Evolutionary conservation across 1,140 invertebrate genomes (phyloP), one percentile per base, ranked within the genome.

Genomic region (Oreohelix idahoensis): DNA sequence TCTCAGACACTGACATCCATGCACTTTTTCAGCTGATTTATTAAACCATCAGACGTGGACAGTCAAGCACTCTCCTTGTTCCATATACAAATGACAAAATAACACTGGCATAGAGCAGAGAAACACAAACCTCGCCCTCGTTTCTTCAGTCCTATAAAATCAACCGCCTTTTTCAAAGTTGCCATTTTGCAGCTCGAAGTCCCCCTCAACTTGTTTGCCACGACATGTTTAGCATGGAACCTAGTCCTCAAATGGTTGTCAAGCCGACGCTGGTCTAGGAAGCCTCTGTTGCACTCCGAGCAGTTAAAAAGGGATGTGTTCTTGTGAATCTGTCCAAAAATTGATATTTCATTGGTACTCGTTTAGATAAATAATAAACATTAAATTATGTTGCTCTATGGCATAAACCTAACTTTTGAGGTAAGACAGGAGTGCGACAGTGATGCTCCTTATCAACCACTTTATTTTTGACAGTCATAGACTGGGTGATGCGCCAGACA

Each of bases 241-340:
- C 53, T 69, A 5, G 78, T 81, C 63, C 53, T 51, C 29, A 53
- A 36, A 69, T 69, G 71, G 20, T 81, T 81, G 39, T 69, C 80
- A 1, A 82, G 51, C 38, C 80, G 8, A 26, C 80, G 70, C 36
- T 82, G 80, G 51, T 82, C 80, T 26, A 82, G 51, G 35, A 84
- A 89, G 13, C 73, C 78, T 66, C 85, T 87, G n/a, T 77, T 49
- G 77, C 90, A 91, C 32, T 86, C 81, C 4, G 78, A 70, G 76
- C 90, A 90, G 42, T 70, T 36, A 95, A 84, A 80, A 35, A 84
- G 26, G 0, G 74, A 74, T 42, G 29, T 76, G 42, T 81, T 75
- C 51, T 80, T 84, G 49, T 82, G 80, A 15, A 75, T 32, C 80
- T 82, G 71, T n/a, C 4, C 1, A 23, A 39, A 11, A 74, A 74